These are phyloP conservation scores for Microtus richardsoni DNA, from an alignment of 2,113 vertebrate species.

Conservation along the genomic window DNA sequence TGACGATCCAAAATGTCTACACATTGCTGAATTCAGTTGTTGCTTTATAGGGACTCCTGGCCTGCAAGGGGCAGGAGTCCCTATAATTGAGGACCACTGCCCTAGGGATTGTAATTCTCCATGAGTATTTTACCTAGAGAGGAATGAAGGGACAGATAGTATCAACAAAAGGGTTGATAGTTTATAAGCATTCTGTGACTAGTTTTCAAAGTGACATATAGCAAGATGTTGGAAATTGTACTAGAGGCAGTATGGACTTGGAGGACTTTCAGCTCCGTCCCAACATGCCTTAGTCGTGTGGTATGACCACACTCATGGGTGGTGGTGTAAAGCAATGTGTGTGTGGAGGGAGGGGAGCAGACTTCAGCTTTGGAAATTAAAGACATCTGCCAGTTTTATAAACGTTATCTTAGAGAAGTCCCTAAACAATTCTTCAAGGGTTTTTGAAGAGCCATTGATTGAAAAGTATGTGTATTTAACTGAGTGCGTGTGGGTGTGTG, in stretches of 20 bases:
- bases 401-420: slow-evolving; percentile 26
- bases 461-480: not conserved
- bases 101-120: not conserved
- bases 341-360: not conserved
- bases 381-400: slow-evolving; percentile 55
- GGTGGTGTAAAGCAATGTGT: not conserved
- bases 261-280: not conserved
- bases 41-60: not conserved
- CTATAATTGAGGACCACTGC: not conserved
- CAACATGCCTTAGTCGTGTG: not conserved
- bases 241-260: not conserved
- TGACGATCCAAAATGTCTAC: not conserved
- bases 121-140: not conserved
- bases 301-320: too few relatives aligned
- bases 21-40: not conserved
- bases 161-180: not conserved
- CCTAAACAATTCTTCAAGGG: not conserved
- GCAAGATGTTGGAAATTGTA: slow-evolving; percentile 13
- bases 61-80: not conserved
- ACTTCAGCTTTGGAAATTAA: slow-evolving; percentile 55
- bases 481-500: not conserved
- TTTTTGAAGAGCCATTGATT: slow-evolving; percentile 38
- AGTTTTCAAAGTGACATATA: slow-evolving; percentile 12
- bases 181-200: slow-evolving; percentile 38
- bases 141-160: not conserved